phyloP scores from a whole-genome alignment of 2,797 vertebrate genomes.

The Echeneis naucrates region DNA sequence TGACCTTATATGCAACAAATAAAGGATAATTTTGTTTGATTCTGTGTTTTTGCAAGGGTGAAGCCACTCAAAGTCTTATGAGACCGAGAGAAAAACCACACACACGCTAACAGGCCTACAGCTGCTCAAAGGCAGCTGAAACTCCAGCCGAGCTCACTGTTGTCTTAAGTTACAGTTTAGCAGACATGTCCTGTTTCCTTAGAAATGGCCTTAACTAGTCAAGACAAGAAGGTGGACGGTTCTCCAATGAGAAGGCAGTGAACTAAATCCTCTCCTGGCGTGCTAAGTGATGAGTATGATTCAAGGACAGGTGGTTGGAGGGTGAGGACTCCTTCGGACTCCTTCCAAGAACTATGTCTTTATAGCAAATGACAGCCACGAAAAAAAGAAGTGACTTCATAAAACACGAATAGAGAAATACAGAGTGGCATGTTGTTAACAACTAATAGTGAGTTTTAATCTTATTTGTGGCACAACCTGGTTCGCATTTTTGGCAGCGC shows the following conservation, averaged over 20 bases:
- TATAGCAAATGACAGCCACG: slow-evolving; percentile 8
- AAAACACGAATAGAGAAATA: slow-evolving; percentile 3
- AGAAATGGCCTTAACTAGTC: slow-evolving; percentile 78
- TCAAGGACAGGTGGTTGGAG: slow-evolving; percentile 75
- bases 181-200: slow-evolving; percentile 74
- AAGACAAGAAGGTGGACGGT: slow-evolving; percentile 78
- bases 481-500: slow-evolving; percentile 19
- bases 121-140: slow-evolving; percentile 79
- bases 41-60: slow-evolving; percentile 65
- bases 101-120: slow-evolving; percentile 60
- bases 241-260: slow-evolving; percentile 61
- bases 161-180: slow-evolving; percentile 79
- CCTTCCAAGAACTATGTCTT: slow-evolving; percentile 59
- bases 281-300: slow-evolving; percentile 71
- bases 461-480: neutral
- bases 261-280: slow-evolving; percentile 72
- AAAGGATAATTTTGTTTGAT: slow-evolving; percentile 82
- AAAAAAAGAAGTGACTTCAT: slow-evolving; percentile 9
- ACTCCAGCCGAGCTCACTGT: slow-evolving; percentile 55
- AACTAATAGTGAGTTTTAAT: slow-evolving; percentile 2
- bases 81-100: slow-evolving; percentile 54
- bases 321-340: slow-evolving; percentile 34
- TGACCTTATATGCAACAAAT: slow-evolving; percentile 88
- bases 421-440: neutral
- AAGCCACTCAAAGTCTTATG: slow-evolving; percentile 65